These are phyloP conservation scores for Poeciliopsis gracilis DNA, from an alignment of 2,797 vertebrate species.

Conservation along the genomic window DNA sequence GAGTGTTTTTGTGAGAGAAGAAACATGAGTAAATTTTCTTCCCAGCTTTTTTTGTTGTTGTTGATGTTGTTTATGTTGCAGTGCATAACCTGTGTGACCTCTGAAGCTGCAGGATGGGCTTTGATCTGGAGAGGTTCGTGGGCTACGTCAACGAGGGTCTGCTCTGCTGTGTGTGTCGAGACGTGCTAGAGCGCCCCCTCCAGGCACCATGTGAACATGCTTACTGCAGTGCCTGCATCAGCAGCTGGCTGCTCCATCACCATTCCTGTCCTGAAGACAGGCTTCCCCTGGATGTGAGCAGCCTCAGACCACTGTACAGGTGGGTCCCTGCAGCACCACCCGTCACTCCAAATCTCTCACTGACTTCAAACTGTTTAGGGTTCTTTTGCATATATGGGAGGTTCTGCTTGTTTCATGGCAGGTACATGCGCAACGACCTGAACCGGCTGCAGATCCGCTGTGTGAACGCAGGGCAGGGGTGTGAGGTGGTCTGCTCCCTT, in stretches of 20 bases:
- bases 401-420: conserved; percentile 50
- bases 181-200: conserved; percentile 87
- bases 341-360: not conserved
- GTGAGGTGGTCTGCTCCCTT: conserved; percentile 87
- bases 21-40: not conserved
- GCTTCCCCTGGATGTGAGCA: conserved; percentile 80
- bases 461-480: conserved; percentile 84
- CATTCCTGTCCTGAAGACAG: conserved; percentile 91
- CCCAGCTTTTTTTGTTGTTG: not conserved
- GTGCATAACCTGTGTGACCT: conserved; percentile 9
- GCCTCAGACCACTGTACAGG: conserved; percentile 89
- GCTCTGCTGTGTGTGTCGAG: conserved; percentile 89
- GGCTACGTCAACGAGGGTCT: conserved; percentile 92
- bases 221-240: conserved; percentile 89
- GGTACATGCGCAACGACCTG: conserved; percentile 93
- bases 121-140: conserved; percentile 90
- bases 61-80: conserved; percentile 1
- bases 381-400: not conserved
- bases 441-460: conserved; percentile 89
- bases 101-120: conserved; percentile 84
- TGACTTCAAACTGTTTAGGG: not conserved
- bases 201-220: conserved; percentile 94
- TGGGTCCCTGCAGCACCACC: conserved; percentile 41
- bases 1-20: not conserved
- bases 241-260: conserved; percentile 88